Evolutionary conservation across 2,113 vertebrate species (phyloP).

Genomic region (Amblyopsis rosae): DNA sequence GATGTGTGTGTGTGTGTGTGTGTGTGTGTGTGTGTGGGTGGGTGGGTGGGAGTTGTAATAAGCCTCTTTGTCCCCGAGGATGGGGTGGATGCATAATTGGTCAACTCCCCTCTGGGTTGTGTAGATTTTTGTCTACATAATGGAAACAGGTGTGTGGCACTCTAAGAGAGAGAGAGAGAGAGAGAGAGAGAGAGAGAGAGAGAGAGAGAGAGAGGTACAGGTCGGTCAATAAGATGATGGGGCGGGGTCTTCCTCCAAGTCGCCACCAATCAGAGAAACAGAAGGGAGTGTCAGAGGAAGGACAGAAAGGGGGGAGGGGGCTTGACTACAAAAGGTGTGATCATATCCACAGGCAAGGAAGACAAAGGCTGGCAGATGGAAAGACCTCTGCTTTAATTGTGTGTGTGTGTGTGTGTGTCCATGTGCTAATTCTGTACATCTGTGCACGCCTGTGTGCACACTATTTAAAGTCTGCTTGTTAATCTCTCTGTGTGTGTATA

Average conservation of each 20-base stretch:
- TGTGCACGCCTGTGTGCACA: not conserved
- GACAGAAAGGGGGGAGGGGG: constrained; percentile 3
- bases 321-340: constrained; percentile 5
- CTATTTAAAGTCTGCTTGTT: not conserved
- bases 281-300: not conserved
- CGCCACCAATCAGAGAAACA: not conserved
- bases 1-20: constrained; percentile 11
- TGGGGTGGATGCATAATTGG: constrained; percentile 59
- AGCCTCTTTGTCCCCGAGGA: constrained; percentile 14
- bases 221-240: too few relatives aligned
- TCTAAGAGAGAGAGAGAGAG: constrained; percentile 12
- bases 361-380: constrained; percentile 7
- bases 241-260: too few relatives aligned
- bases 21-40: constrained; percentile 7
- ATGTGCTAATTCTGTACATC: not conserved
- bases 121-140: constrained; percentile 25
- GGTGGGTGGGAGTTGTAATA: not conserved
- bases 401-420: not conserved
- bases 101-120: constrained; percentile 33
- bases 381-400: not conserved
- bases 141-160: constrained; percentile 17
- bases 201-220: not conserved
- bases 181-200: constrained; percentile 1
- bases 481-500: not conserved
- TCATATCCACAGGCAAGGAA: not conserved